Evolutionary conservation across 2,888 invertebrate species (phyloP), one percentile per base, ranked within the genome.

Genomic region (Quadroppia sp.): DNA sequence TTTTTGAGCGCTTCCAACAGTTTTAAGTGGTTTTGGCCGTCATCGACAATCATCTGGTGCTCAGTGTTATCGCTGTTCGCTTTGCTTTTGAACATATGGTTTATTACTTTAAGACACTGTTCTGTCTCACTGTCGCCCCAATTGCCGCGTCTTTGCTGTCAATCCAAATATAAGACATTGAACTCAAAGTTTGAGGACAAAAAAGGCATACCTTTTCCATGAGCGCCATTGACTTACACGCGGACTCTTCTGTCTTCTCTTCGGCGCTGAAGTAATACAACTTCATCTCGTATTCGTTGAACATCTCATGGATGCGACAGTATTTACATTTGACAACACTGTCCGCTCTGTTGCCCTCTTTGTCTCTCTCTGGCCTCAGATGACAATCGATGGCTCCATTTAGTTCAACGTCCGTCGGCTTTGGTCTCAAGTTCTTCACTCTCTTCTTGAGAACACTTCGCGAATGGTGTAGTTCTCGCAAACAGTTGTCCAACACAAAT

Each of bases 101-200:
- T 20, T 61, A 83, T 81, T 84, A 86, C 81, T 83, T 85, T 87
- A 1, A 89, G 81, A 6, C 87, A 80, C 59, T 82, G 80, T 80
- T 89, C 88, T 78, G 87, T 84, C 70, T 86, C 83, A 71, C 87
- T 85, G 56, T 87, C 86, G 78, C 87, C 86, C 87, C 88, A 88
- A 48, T 84, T 85, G 1, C 89, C 89, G 78, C 86, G 84, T 7
- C 87, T 83, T 45, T 81, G 80, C 40, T 81, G 28, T 42, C 11
- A 69, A 45, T 45, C n/a, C 23, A 36, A 23, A 13, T 6, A 11
- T 9, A 42, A 69, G n/a, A n/a, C n/a, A 69, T 42, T 45, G 11
- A 4, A 28, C 20, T 25, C 23, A 45, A 69, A 13, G 4, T 13
- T 45, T 11, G 32, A n/a, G 13, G 1, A 25, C 9, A 69, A 17